Base-by-base conservation (phyloP, 2,888 invertebrate genomes). In the Cephus sareptanus region DNA sequence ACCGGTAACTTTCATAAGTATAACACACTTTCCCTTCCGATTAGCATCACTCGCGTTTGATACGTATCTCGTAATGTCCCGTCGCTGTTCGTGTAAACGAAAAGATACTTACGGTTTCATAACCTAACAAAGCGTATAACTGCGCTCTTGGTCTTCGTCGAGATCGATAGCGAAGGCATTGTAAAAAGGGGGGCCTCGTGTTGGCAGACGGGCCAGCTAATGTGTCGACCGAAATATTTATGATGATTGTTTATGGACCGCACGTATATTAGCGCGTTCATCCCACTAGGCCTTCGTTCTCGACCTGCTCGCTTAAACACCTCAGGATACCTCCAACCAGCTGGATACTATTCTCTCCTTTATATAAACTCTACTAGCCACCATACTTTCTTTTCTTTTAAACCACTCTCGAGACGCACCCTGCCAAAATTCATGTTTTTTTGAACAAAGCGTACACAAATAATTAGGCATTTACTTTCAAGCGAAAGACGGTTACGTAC, bases 171-270 rank as follows among this genome's bases (percentile, higher is more conserved):
- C 69, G 78, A 78, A 80, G 76, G 80, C 75, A 76, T 69, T 76
- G 76, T 75, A 76, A 74, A 80, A 56, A 40, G 68, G 30, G 81
- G 81, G 82, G 79, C 79, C 82, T 81, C 81, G 87, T 87, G 88
- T 88, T 88, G 88, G 88, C 89, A 87, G 87, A 89, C 87, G 83
- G 86, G 85, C 86, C 81, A 79, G 88, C 90, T 90, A 90, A 90
- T 90, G 90, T 89, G 90, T 90, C 89, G 90, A 90, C 86, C 88
- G 87, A 90, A 89, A 90, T 90, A 90, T 90, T 90, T 90, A 90
- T 90, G 90, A 89, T 90, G 89, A 90, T 90, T 90, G 90, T 90
- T 90, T 90, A 90, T 90, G 90, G 89, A 89, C 88, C 89, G 87
- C 86, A 87, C 88, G 89, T 89, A 89, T 90, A 90, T 90, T 90